phyloP scores from a whole-genome alignment of 23 tunicate species.

The Ciona savignyi region DNA sequence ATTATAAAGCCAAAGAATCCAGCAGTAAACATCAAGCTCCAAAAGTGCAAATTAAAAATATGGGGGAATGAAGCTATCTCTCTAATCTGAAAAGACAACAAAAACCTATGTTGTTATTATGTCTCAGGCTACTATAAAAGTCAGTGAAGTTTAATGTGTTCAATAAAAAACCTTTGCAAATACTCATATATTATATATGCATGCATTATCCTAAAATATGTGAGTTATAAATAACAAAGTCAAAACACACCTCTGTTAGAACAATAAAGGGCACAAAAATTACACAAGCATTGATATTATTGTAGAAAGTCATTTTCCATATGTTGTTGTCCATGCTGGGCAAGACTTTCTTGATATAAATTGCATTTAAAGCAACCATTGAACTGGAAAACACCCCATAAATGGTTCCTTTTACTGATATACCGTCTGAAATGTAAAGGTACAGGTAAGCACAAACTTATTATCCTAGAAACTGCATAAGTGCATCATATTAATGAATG shows the following conservation, averaged over 20 bases:
- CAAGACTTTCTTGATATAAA: conserved; percentile 81
- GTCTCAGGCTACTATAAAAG: too few species aligned
- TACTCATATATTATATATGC: too few species aligned
- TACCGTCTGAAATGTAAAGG: conserved; percentile 37
- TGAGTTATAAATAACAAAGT: too few species aligned
- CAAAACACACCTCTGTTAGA: conserved; percentile 39
- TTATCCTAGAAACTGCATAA: not conserved
- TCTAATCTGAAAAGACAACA: conserved; percentile 10
- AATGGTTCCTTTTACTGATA: conserved; percentile 72
- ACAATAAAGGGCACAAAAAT: conserved; percentile 75
- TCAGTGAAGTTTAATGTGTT: too few species aligned
- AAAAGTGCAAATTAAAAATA: conserved; percentile 37
- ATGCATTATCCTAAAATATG: too few species aligned
- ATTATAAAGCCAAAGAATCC: conserved; percentile 88
- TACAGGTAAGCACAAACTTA: not conserved
- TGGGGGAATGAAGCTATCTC: conserved; percentile 21
- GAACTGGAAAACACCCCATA: conserved; percentile 93
- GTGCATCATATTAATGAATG: not conserved
- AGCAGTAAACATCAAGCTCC: conserved; percentile 75
- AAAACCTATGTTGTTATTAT: too few species aligned
- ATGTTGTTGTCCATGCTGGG: conserved; percentile 85
- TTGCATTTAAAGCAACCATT: conserved; percentile 87
- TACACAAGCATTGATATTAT: conserved; percentile 81
- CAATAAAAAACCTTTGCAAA: too few species aligned
- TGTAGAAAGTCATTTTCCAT: conserved; percentile 91